These are phyloP conservation scores for Sebastiscus tertius DNA, from an alignment of 2,797 vertebrate species.

Conservation along the genomic window DNA sequence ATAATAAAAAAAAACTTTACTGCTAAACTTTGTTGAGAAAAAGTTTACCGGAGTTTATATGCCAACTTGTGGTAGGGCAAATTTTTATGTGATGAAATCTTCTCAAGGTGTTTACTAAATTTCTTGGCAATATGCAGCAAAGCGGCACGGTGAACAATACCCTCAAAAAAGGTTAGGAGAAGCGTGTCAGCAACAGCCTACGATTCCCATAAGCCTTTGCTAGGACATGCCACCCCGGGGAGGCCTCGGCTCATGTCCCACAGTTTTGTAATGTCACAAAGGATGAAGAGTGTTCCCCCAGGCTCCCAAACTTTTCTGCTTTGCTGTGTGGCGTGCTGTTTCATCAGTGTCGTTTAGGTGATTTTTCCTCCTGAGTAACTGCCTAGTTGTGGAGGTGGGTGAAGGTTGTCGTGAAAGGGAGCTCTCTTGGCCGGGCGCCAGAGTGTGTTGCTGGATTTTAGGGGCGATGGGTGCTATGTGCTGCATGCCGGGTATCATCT, in stretches of 20 bases:
- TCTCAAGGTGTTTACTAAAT: not conserved
- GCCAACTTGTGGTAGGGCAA: not conserved
- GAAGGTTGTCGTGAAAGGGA: slow-evolving; percentile 78
- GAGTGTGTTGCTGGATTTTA: slow-evolving; percentile 67
- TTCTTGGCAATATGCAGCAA: not conserved
- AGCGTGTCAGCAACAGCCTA: slow-evolving; percentile 34
- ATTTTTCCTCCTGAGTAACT: slow-evolving; percentile 78
- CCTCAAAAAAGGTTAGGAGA: not conserved
- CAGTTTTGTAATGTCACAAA: slow-evolving; percentile 77
- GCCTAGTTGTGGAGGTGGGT: slow-evolving; percentile 73
- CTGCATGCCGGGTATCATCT: slow-evolving; percentile 61
- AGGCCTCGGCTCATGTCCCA: slow-evolving; percentile 54
- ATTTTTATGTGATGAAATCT: not conserved
- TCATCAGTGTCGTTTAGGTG: slow-evolving; percentile 77
- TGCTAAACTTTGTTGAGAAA: not conserved
- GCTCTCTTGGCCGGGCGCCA: slow-evolving; percentile 73
- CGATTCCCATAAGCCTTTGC: slow-evolving; percentile 51
- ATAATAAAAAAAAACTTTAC: not conserved
- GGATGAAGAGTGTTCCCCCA: slow-evolving; percentile 71
- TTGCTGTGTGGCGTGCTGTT: slow-evolving; percentile 68
- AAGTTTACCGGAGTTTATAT: not conserved
- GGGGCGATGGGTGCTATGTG: slow-evolving; percentile 69
- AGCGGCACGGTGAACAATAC: not conserved
- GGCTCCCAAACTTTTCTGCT: slow-evolving; percentile 73
- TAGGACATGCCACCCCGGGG: slow-evolving; percentile 46